These are phyloP conservation scores for Agonopterix arenella DNA, from an alignment of 2,888 invertebrate genomes.

Conservation along the genomic window DNA sequence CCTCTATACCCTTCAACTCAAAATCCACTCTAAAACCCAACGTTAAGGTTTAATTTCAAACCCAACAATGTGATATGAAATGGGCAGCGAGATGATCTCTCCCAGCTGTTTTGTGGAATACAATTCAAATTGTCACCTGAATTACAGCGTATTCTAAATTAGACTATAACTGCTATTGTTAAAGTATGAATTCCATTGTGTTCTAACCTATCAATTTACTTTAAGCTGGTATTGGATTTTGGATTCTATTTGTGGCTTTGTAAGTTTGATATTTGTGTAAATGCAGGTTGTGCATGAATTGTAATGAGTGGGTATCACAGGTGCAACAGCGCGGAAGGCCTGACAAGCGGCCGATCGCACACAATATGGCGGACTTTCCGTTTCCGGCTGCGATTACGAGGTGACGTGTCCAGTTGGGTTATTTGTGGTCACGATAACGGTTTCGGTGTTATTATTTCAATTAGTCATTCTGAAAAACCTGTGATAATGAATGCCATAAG, in stretches of 20 bases:
- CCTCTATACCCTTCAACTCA: conserved; percentile 22
- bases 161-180: conserved; percentile 20
- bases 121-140: conserved; percentile 64
- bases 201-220: background rate
- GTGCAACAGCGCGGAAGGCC: conserved; percentile 68
- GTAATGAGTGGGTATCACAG: conserved; percentile 41
- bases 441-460: conserved; percentile 5
- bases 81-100: conserved; percentile 48
- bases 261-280: conserved; percentile 10
- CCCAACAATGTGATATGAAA: conserved; percentile 22
- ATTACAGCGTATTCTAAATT: conserved; percentile 23
- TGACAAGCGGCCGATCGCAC: conserved; percentile 64
- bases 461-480: no score
- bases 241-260: conserved; percentile 12
- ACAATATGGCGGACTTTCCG: conserved; percentile 70
- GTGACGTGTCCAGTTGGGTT: conserved; percentile 17
- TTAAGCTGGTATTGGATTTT: conserved; percentile 1
- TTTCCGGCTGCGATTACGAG: conserved; percentile 63
- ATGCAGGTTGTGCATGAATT: conserved; percentile 9
- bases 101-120: conserved; percentile 50
- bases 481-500: no score
- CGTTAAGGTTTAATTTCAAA: conserved; percentile 22
- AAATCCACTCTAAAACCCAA: conserved; percentile 15
- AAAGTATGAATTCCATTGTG: conserved; percentile 16
- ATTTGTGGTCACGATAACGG: conserved; percentile 6